Conservation (phyloP, 2,797 vertebrate genomes). For the Silurus aristotelis region DNA sequence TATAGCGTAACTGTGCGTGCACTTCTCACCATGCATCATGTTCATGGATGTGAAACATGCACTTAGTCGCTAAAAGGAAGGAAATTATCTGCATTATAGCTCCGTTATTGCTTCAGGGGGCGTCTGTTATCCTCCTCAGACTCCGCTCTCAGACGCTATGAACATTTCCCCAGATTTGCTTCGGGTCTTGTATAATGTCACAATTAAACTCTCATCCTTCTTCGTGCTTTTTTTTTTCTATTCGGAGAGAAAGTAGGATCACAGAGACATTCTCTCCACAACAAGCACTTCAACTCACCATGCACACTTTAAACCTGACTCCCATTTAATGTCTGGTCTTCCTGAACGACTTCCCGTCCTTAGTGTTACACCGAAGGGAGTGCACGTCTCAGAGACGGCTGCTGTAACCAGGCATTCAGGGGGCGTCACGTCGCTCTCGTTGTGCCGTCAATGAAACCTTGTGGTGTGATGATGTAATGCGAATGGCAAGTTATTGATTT, state of each 20-base stretch:
- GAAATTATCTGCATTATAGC: conserved; percentile 26
- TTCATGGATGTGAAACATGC: too few relatives aligned
- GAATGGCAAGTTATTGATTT: neutral
- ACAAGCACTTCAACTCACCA: too few relatives aligned
- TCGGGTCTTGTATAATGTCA: neutral
- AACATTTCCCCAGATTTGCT: neutral
- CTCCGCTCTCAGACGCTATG: neutral
- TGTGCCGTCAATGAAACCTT: neutral
- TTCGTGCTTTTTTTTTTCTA: neutral
- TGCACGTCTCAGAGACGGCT: neutral
- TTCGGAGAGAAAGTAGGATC: neutral
- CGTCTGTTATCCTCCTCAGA: neutral
- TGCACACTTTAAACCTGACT: neutral
- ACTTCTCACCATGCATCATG: too few relatives aligned
- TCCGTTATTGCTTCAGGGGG: conserved; percentile 7
- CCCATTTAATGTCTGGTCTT: neutral
- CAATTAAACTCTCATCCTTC: neutral
- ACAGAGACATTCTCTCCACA: neutral
- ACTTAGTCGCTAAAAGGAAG: too few relatives aligned
- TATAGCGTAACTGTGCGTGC: too few relatives aligned
- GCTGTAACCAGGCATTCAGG: neutral
- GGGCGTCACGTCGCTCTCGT: neutral
- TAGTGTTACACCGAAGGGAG: neutral
- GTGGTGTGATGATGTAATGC: neutral
- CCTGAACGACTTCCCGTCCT: neutral